A percentile compares a stretch with the other conserved stretches of the same genome.
Conservation (phyloP, 2,113 vertebrate species). For the Sialia sialis region DNA sequence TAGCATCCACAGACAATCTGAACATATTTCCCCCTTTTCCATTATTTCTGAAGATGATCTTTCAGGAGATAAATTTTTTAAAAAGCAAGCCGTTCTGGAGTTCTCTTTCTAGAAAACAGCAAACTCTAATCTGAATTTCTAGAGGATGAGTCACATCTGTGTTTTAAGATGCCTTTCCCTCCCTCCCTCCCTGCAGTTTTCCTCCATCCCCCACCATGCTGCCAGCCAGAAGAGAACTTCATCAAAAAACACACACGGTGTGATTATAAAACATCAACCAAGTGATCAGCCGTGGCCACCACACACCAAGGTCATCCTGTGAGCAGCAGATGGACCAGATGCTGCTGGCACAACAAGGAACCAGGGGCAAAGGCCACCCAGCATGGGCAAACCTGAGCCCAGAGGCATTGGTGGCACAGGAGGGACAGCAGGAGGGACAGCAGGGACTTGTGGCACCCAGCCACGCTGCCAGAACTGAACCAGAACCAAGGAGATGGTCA, state of each 20-base stretch:
- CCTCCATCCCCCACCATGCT: not conserved
- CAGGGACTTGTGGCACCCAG: not conserved
- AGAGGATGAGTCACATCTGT: conserved; percentile 25
- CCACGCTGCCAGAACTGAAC: not conserved
- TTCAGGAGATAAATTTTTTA: not conserved
- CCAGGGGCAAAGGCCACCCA: not conserved
- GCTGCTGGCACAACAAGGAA: not conserved
- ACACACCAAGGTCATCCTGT: not conserved
- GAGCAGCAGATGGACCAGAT: not conserved
- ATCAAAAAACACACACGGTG: not conserved
- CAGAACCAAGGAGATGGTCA: not conserved
- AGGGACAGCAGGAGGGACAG: not conserved
- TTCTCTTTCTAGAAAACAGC: not conserved
- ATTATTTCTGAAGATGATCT: not conserved
- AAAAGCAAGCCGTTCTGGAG: not conserved
- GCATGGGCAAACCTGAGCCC: not conserved
- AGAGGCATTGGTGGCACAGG: not conserved
- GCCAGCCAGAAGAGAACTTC: conserved; percentile 55
- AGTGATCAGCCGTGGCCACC: conserved; percentile 14
- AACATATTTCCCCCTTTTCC: not conserved
- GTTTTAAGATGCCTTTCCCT: conserved; percentile 29
- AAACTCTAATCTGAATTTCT: conserved; percentile 26
- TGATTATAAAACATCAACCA: conserved; percentile 7
- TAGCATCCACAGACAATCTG: not conserved
- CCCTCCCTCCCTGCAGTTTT: not conserved